Evolutionary conservation across 2,797 vertebrate species (phyloP), one percentile per base, ranked within the genome.

Genomic region (Megaceryle alcyon): DNA sequence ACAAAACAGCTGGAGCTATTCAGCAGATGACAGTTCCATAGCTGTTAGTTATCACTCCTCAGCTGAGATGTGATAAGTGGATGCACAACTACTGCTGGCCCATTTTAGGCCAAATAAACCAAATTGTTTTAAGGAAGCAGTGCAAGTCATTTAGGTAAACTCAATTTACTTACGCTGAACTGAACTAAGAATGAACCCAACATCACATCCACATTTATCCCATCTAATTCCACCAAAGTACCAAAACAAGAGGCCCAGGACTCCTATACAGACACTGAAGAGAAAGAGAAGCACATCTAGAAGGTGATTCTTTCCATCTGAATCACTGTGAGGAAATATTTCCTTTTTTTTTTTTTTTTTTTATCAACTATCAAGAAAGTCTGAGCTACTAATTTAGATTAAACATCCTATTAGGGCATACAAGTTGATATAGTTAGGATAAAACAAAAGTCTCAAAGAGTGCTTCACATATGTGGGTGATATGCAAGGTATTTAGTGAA

Each of bases 1-100:
- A 51, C 22, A 85, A 84, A 94, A 94, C 96, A 97, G 89, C 91
- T 94, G 94, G 71, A 91, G 60, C 56, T 77, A 77, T 94, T 95
- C 86, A 70, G 33, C 46, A 87, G n/a, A 92, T 85, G 79, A 92
- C 68, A 77, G 35, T 26, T 94, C 91, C 64, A 71, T 89, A 85
- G 68, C 39, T 85, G 64, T 87, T 92, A 96, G 79, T 77, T 94
- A 91, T 95, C 87, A 68, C 48, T 92, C 63, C 33, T 89, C 61
- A 86, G 86, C 73, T 91, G 60, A 93, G 84, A 87, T 77, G 71
- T 89, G 89, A 91, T 92, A 89, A 86, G 92, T 85, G 85, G 44
- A 87, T 94, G 78, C 72, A 73, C 83, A 60, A 92, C 44, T 94
- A 94, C 44, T 85, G 37, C 78, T 64, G 44, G 71, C 33, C 87